Percentiles rank a stretch among this genome's conserved stretches.
phyloP scores from a whole-genome alignment of 2,113 vertebrate genomes.

The Pogonocichla stellata region DNA sequence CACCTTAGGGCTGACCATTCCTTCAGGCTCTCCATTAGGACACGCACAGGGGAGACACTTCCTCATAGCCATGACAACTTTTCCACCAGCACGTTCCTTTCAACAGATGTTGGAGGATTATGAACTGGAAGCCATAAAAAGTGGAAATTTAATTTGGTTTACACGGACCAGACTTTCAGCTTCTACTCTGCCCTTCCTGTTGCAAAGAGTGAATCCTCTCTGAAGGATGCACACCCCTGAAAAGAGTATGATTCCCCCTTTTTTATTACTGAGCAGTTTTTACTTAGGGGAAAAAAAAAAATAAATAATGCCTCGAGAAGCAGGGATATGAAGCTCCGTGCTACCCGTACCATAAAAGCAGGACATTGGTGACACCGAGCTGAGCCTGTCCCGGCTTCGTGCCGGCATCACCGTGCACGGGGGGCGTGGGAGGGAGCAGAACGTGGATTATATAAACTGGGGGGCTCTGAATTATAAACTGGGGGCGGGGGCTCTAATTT shows the following conservation, averaged over 20 bases:
- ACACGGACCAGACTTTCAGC: fast-evolving
- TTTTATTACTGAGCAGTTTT: fast-evolving
- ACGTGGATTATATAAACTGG: not conserved
- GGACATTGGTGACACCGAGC: not conserved
- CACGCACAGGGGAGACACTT: fast-evolving
- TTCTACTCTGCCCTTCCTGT: not conserved
- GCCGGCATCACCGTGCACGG: not conserved
- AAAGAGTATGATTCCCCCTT: fast-evolving
- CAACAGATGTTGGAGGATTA: not conserved
- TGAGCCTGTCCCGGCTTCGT: not conserved
- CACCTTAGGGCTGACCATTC: not conserved
- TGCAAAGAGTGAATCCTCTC: fast-evolving
- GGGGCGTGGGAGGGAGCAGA: too few species aligned
- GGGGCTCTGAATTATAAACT: not conserved
- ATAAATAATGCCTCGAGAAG: fast-evolving
- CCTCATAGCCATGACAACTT: not conserved
- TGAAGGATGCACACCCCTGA: fast-evolving
- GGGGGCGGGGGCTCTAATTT: not conserved
- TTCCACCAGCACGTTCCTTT: not conserved
- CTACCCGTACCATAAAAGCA: too few species aligned
- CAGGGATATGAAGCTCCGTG: fast-evolving
- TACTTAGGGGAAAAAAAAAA: not conserved
- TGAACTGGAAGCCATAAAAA: not conserved
- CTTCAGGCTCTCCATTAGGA: not conserved
- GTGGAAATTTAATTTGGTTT: not conserved